Conservation (phyloP, 2,113 vertebrate genomes). For the Tiliqua scincoides region DNA sequence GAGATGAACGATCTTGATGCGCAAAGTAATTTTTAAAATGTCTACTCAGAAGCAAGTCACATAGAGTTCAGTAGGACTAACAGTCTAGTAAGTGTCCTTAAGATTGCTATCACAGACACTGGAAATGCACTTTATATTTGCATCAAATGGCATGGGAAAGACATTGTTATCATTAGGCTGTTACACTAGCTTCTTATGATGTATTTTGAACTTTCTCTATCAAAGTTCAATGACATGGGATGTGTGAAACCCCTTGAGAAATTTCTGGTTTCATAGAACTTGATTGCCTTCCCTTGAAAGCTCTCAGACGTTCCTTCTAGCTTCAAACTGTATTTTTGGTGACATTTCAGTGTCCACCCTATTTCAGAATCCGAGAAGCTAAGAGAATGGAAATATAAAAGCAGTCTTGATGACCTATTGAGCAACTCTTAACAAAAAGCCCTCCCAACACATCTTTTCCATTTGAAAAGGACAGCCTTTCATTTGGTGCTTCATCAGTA, state of each 20-base stretch:
- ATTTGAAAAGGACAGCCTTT: neutral
- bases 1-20: neutral
- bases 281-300: no score
- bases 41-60: neutral
- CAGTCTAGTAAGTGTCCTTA: neutral
- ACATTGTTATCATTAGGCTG: neutral
- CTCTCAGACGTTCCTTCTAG: no score
- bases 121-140: neutral
- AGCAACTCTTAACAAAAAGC: neutral
- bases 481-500: accelerated
- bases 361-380: neutral
- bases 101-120: neutral
- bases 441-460: no score
- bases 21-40: neutral
- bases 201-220: neutral
- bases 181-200: neutral
- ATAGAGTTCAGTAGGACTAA: neutral
- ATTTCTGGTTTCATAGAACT: no score
- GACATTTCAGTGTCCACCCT: no score
- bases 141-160: neutral
- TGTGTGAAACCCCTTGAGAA: no score
- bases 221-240: neutral
- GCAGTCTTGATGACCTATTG: accelerated
- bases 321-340: no score
- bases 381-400: neutral